Base-by-base conservation (phyloP, 2,113 vertebrate genomes). In the Ageneiosus marmoratus region DNA sequence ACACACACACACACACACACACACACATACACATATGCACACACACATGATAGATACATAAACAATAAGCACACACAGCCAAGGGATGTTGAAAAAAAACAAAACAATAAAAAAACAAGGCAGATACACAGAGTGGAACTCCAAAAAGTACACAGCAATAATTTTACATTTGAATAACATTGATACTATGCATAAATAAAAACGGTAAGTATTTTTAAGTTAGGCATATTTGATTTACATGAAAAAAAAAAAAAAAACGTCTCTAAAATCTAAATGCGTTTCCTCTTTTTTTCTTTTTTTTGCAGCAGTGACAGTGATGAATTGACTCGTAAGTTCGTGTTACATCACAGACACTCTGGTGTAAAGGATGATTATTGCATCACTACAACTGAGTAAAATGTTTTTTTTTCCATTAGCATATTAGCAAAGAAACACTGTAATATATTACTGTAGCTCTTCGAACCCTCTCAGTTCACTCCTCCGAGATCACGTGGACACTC, bases 171-270 rank as follows among this genome's bases (percentile, higher is more conserved):
- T 89, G 87, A 90, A 88, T 84, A 86, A 85, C 86, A 90, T 80
- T 77, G 87, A 90, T 88, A 90, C 88, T 88, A 88, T 78, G 73
- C 72, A 87, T 91, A 86, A 92, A 90, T 85, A 73, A 89, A 92
- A 91, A 92, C 86, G 76, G 87, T 88, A 85, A 76, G 87, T 77
- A 90, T 82, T 79, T 79, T 63, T 89, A 88, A 87, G 89, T 87
- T 87, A 88, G 88, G 82, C 84, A 89, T 80, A 88, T 91, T 87
- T 86, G 87, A 89, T 80, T 87, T 87, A 88, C 83, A 79, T 80
- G 53, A 72, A 89, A 87, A 81, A 88, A 73, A 67, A 63, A 65
- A 69, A 69, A 69, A 67, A 11, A 22, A 41, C 32, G 44, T 84
- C 80, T 80, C 82, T 79, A 85, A 83, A 84, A 83, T 85, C 84